Evolutionary conservation across 1,140 invertebrate genomes (phyloP), one percentile per base, ranked within the genome.

Genomic region (Brachionus angularis): DNA sequence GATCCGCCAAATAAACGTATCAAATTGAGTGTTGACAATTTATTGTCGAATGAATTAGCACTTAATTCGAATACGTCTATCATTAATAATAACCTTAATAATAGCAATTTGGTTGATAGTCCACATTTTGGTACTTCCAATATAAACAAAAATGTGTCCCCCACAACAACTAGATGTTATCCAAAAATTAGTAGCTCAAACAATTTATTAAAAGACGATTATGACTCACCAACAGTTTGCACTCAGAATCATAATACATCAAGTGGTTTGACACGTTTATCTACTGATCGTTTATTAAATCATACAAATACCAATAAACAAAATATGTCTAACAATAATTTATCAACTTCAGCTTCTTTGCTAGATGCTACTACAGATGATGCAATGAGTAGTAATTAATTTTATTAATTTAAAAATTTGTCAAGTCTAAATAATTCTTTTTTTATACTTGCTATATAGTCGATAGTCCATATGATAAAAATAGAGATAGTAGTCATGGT

Each of bases 1-100:
- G 62, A 67, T 67, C 62, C 62, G 42, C 62, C 62, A 18, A 67
- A 67, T 12, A 67, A 67, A 67, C 62, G 62, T 47, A 67, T 67
- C 10, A 67, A 67, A 50, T 42, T 67, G 62, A 67, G 62, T 50
- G 47, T 46, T 16, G 62, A 67, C 42, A 67, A 67, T 50, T 50
- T 67, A 67, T 67, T 67, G 62, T 46, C 42, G 23, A 58, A 18
- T 58, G 53, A 58, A 23, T n/a, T n/a, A n/a, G n/a, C n/a, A n/a
- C 53, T 58, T 34, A 50, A 67, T 46, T 46, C 62, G 36, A 67
- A 39, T 47, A 42, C 23, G 29, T 42, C 42, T 5, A 58, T 29
- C n/a, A 58, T 58, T 31, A 58, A 58, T 58, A 18, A 21, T 23
- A 58, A 34, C 27, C 53, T 39, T n/a, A 16, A 16, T 16, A 10